Conservation (phyloP, 2,888 invertebrate species). For the Aphodius granarius region DNA sequence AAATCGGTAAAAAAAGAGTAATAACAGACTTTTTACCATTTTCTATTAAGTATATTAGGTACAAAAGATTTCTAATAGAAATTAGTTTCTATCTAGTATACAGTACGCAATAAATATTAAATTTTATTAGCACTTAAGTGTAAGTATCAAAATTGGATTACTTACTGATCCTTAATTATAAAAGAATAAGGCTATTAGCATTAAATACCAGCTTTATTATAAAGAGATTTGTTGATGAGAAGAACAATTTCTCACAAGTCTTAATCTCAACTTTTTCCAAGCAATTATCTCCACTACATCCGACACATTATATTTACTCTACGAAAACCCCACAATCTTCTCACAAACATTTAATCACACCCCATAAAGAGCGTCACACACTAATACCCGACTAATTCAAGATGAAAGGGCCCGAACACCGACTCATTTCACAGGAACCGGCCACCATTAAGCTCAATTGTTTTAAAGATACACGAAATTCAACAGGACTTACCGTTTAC, state of each 20-base stretch:
- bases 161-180: too few species aligned
- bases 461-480: neutral
- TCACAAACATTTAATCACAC: neutral
- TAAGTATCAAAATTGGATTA: too few species aligned
- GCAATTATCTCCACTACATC: neutral
- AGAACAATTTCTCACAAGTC: neutral
- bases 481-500: conserved; percentile 26
- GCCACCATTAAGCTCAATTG: conserved; percentile 23
- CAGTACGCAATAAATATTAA: too few species aligned
- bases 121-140: too few species aligned
- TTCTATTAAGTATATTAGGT: too few species aligned
- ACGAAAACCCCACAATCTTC: neutral
- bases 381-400: conserved; percentile 17
- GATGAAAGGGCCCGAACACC: conserved; percentile 15
- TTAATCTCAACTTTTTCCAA: neutral
- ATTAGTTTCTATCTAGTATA: too few species aligned
- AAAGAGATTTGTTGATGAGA: too few species aligned
- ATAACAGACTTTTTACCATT: too few species aligned
- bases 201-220: too few species aligned
- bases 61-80: too few species aligned
- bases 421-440: conserved; percentile 19
- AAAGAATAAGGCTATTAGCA: too few species aligned
- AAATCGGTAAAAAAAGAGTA: too few species aligned
- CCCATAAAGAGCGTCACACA: neutral
- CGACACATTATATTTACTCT: neutral